Evolutionary conservation across 1,140 invertebrate genomes (phyloP).

Genomic region (Drosophila kikkawai): DNA sequence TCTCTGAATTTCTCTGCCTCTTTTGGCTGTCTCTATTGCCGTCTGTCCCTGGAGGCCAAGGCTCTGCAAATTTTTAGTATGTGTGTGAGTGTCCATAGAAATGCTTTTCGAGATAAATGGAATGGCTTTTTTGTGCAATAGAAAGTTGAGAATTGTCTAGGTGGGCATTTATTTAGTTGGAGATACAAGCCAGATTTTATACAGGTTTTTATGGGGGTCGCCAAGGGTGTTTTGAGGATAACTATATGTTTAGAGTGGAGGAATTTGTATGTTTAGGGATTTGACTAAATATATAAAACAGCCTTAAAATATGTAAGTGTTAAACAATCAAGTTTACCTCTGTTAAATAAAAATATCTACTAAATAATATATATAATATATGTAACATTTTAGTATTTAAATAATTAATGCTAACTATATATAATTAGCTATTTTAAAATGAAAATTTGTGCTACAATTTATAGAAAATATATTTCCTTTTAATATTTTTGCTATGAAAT

Average conservation of each 20-base stretch:
- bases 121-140: conserved; percentile 28
- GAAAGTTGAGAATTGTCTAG: conserved; percentile 26
- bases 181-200: conserved; percentile 24
- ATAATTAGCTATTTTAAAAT: too few relatives aligned
- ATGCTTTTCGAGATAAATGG: conserved; percentile 34
- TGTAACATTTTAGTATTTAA: too few relatives aligned
- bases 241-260: neutral
- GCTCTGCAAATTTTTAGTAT: neutral
- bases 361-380: too few relatives aligned
- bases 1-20: conserved; percentile 10
- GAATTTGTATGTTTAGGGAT: neutral
- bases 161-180: conserved; percentile 1
- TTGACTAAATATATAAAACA: too few relatives aligned
- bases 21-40: conserved; percentile 10
- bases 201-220: neutral
- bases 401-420: too few relatives aligned
- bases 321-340: too few relatives aligned
- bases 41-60: conserved; percentile 36
- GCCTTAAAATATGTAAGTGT: too few relatives aligned
- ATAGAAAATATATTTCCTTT: too few relatives aligned
- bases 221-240: neutral
- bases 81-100: conserved; percentile 10
- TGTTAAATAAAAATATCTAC: too few relatives aligned
- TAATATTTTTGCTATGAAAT: too few relatives aligned
- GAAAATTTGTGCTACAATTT: neutral